phyloP scores from a whole-genome alignment of 2,797 vertebrate genomes.

The Prionace glauca region DNA sequence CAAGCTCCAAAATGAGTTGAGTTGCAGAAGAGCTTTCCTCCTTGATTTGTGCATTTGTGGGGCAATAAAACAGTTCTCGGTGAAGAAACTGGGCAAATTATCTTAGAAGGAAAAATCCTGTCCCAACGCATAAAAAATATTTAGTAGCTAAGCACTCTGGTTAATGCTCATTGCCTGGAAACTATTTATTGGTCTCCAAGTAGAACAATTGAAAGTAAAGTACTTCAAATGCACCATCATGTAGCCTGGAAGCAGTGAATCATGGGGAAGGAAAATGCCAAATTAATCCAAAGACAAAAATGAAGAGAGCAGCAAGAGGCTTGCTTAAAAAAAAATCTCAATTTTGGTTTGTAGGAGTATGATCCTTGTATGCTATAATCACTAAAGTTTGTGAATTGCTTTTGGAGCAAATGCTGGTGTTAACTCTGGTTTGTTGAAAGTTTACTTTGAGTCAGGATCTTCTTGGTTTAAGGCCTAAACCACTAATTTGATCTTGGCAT shows the following conservation, averaged over 20 bases:
- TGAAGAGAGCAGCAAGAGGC: not conserved
- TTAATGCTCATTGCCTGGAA: constrained; percentile 21
- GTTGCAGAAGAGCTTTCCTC: not conserved
- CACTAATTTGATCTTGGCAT: not conserved
- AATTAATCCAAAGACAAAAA: not conserved
- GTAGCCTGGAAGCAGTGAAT: not conserved
- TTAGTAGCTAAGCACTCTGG: constrained; percentile 23
- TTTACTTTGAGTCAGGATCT: not conserved
- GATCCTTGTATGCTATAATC: not conserved
- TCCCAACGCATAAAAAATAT: not conserved
- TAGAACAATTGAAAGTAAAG: not conserved
- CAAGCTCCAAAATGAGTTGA: not conserved
- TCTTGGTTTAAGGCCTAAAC: not conserved
- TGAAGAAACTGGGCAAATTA: constrained; percentile 8
- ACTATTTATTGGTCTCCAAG: constrained; percentile 11
- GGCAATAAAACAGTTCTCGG: not conserved
- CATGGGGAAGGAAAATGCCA: not conserved
- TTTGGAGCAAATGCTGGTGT: not conserved
- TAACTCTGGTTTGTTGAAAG: not conserved
- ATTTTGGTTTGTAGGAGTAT: not conserved
- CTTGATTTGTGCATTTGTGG: not conserved
- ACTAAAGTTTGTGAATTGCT: not conserved
- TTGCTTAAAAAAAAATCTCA: not conserved
- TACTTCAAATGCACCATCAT: constrained; percentile 11
- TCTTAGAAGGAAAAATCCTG: not conserved